These are phyloP conservation scores for Erpobdella octoculata DNA, from an alignment of 2,888 invertebrate species.

Conservation along the genomic window DNA sequence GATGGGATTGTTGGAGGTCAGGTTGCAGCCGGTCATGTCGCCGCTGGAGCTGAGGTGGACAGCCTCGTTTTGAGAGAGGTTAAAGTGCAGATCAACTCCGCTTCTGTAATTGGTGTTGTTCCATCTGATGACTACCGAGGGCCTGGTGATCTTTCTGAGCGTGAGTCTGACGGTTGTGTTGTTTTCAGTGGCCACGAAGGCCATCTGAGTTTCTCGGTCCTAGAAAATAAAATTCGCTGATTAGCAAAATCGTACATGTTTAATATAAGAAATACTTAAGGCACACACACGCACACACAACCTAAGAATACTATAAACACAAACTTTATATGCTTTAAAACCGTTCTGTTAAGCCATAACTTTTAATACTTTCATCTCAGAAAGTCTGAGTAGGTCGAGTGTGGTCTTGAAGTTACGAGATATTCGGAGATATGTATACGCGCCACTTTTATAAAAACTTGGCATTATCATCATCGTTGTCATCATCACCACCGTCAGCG, in stretches of 20 bases:
- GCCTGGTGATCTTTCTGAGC: neutral
- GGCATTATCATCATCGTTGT: too few species aligned
- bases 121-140: neutral
- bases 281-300: neutral
- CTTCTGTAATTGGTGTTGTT: neutral
- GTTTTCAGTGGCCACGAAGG: slow-evolving; percentile 10
- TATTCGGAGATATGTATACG: too few species aligned
- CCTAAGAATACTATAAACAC: neutral
- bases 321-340: too few species aligned
- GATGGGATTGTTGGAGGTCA: slow-evolving; percentile 20
- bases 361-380: too few species aligned
- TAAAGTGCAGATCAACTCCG: slow-evolving; percentile 4
- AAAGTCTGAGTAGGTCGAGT: too few species aligned
- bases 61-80: neutral
- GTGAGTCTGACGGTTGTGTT: slow-evolving; percentile 1
- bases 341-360: too few species aligned
- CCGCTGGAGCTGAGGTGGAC: slow-evolving; percentile 4
- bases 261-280: neutral
- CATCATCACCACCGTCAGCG: too few species aligned
- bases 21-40: slow-evolving; percentile 11
- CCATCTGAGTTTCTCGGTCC: slow-evolving; percentile 14
- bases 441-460: too few species aligned
- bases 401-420: too few species aligned
- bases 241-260: neutral
- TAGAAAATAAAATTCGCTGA: neutral